Conservation (phyloP, 2,888 invertebrate species). For the Rhagonycha lutea region DNA sequence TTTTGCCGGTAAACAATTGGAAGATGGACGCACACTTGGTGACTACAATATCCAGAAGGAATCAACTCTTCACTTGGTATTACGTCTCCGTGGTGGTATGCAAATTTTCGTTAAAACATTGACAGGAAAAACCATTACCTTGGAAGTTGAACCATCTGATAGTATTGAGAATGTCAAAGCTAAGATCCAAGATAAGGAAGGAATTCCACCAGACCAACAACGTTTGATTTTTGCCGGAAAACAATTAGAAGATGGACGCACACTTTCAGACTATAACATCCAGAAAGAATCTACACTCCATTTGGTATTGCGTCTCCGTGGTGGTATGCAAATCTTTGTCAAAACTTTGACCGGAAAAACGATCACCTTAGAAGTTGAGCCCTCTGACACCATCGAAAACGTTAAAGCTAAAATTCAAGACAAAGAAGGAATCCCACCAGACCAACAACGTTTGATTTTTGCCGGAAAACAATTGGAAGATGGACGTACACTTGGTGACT, state of each 20-base stretch:
- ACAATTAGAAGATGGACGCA: neutral
- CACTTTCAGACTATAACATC: neutral
- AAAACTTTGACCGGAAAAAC: neutral
- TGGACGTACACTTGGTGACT: neutral
- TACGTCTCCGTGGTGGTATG: neutral
- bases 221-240: neutral
- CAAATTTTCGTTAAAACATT: neutral
- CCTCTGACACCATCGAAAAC: neutral
- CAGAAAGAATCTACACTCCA: neutral
- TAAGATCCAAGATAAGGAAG: neutral
- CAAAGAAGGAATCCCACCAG: neutral
- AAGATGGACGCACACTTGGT: neutral
- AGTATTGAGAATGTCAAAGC: neutral
- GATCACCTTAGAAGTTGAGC: neutral
- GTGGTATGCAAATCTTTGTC: neutral
- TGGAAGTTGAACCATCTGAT: neutral
- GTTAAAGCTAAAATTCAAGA: neutral
- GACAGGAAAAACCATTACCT: neutral
- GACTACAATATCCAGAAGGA: neutral
- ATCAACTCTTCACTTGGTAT: neutral
- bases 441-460: neutral
- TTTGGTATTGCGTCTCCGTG: neutral
- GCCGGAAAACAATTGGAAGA: neutral
- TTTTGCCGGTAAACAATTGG: neutral
- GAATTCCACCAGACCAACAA: neutral